Evolutionary conservation across 2,888 invertebrate species (phyloP).

Genomic region (Cryptocheilus praepositus): DNA sequence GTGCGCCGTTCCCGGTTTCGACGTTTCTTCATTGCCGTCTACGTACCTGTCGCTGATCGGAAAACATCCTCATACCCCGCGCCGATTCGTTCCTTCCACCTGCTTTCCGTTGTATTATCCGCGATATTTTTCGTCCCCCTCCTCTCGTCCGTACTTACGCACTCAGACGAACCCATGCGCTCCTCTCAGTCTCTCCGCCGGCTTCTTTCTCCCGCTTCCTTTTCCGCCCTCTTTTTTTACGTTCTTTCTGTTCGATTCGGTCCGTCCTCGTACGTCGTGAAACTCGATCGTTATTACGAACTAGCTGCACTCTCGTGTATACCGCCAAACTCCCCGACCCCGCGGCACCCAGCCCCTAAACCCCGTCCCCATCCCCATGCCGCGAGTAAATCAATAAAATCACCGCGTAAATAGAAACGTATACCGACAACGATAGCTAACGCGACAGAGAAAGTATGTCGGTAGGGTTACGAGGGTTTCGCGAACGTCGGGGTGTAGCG

Average conservation of each 20-base stretch:
- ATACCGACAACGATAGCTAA: conserved; percentile 36
- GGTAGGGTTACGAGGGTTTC: background rate
- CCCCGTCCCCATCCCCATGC: background rate
- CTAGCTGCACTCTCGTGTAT: conserved; percentile 7
- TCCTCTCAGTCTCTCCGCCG: background rate
- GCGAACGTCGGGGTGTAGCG: background rate
- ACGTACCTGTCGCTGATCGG: background rate
- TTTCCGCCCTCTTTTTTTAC: conserved; percentile 6
- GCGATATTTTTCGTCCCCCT: background rate
- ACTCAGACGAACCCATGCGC: background rate
- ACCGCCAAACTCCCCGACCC: background rate
- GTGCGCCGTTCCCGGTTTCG: background rate
- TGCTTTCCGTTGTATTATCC: conserved; percentile 5
- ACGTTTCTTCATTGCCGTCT: background rate
- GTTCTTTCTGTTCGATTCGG: conserved; percentile 11
- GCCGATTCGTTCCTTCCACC: background rate
- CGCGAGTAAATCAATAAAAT: conserved; percentile 40
- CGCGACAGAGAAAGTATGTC: conserved; percentile 12
- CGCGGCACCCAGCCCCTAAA: background rate
- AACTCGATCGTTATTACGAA: conserved; percentile 28
- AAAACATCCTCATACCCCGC: no score
- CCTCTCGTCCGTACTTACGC: conserved; percentile 15
- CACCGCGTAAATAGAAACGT: conserved; percentile 47
- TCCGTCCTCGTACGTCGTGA: conserved; percentile 14
- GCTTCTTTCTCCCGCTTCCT: background rate